Evolutionary conservation across 2,797 vertebrate genomes (phyloP), one percentile per base, ranked within the genome.

Genomic region (Megaceryle alcyon): DNA sequence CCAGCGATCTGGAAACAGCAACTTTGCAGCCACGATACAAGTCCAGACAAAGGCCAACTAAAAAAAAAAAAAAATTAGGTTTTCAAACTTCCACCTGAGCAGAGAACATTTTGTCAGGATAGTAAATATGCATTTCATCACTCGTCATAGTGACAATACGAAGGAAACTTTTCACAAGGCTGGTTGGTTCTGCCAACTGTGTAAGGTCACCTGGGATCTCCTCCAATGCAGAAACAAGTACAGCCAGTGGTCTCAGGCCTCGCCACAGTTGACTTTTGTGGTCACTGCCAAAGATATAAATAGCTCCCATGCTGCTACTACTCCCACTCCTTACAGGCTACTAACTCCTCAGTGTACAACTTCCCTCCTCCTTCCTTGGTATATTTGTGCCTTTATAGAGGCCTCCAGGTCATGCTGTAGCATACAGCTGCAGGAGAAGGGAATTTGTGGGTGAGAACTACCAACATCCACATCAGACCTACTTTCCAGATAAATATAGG

Each of bases 321-420:
- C 26, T n/a, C n/a, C n/a, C 31, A 46, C 31, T 49, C 33, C 39
- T 37, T 49, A 59, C 0, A 1, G 59, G 44, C 33, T 77, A 26
- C 49, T 49, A 41, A 29, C 29, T 61, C 63, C 28, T 20, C 41
- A 14, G 49, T 4, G 4, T n/a, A 49, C 0, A 0, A 41, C n/a
- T 60, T 48, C 23, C 25, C 14, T 46, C 57, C 41, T 59, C 39
- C 31, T 53, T 33, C 26, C 39, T 17, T 80, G 28, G 13, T 17
- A 8, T 35, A 75, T 23, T 68, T 28, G 29, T 72, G 33, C 61
- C 28, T 75, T 75, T 75, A 37, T 5, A 31, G 13, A 77, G 31
- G 35, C 33, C n/a, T 66, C 23, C n/a, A 39, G 54, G 37, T 57
- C 43, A 77, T 0, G 0, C 2, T 41, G 22, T 6, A 60, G 49